Percentiles rank a stretch among this genome's conserved stretches.
These are phyloP conservation scores for Tragelaphus oryx DNA, from an alignment of 2,797 vertebrate species.

Conservation along the genomic window DNA sequence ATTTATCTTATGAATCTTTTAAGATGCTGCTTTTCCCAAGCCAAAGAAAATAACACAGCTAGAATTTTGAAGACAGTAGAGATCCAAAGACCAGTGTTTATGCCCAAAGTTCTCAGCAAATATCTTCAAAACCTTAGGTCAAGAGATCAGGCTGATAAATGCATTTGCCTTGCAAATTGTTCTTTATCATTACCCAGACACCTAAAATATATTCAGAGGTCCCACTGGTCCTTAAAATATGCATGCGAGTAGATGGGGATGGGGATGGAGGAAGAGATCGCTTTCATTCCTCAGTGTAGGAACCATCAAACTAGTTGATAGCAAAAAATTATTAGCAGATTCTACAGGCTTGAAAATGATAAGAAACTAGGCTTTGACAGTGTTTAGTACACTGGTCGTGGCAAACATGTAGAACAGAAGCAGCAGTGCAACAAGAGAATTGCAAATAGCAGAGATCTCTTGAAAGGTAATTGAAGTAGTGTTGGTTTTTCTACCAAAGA, in stretches of 20 bases:
- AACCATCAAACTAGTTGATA: slow-evolving; percentile 16
- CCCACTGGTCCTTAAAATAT: slow-evolving; percentile 46
- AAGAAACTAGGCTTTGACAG: slow-evolving; percentile 15
- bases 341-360: slow-evolving; percentile 29
- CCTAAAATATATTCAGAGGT: slow-evolving; percentile 67
- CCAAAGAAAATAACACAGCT: slow-evolving; percentile 51
- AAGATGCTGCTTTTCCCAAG: slow-evolving; percentile 49
- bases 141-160: slow-evolving; percentile 77
- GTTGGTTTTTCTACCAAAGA: slow-evolving; percentile 57
- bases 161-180: slow-evolving; percentile 69
- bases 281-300: slow-evolving; percentile 33
- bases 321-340: slow-evolving; percentile 32
- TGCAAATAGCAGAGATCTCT: slow-evolving; percentile 48
- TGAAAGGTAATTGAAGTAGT: slow-evolving; percentile 55
- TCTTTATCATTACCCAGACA: slow-evolving; percentile 65
- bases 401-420: neutral
- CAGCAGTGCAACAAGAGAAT: slow-evolving; percentile 7
- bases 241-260: neutral
- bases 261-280: neutral
- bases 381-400: neutral
- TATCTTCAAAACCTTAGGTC: slow-evolving; percentile 72
- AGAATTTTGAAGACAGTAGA: slow-evolving; percentile 67
- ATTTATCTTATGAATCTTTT: slow-evolving; percentile 49
- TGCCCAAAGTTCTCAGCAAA: slow-evolving; percentile 73
- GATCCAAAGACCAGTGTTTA: slow-evolving; percentile 53